Percentiles rank a stretch among this genome's conserved stretches.
phyloP scores from a whole-genome alignment of 1,140 invertebrate species.

The Ericerus pela region DNA sequence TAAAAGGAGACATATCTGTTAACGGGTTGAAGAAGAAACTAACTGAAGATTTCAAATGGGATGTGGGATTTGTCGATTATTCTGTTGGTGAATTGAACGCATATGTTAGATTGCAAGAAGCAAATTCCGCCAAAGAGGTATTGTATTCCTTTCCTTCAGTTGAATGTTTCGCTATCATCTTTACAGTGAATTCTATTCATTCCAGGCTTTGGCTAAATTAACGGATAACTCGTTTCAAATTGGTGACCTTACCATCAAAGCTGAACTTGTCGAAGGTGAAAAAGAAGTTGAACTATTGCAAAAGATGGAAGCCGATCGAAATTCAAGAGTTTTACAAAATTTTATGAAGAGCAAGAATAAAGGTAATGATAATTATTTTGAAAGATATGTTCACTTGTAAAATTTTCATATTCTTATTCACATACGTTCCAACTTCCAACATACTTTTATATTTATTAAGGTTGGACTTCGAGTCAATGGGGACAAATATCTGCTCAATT shows the following conservation, averaged over 20 bases:
- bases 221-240: neutral
- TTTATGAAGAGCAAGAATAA: neutral
- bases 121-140: slow-evolving; percentile 47
- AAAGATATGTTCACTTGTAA: no score
- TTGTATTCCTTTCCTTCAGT: neutral
- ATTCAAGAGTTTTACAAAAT: neutral
- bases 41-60: no score
- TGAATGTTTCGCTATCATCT: neutral
- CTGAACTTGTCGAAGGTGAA: neutral
- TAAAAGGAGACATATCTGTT: slow-evolving; percentile 41
- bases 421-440: no score
- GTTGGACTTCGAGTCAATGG: no score
- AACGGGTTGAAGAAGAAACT: slow-evolving; percentile 50
- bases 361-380: no score
- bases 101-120: slow-evolving; percentile 49
- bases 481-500: no score
- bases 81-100: slow-evolving; percentile 53
- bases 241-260: neutral
- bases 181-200: neutral
- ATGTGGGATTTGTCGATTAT: slow-evolving; percentile 59
- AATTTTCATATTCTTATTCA: no score
- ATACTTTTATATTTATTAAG: no score
- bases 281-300: slow-evolving; percentile 1
- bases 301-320: slow-evolving; percentile 3
- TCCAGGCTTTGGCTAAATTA: neutral